These are phyloP conservation scores for Takifugu bimaculatus DNA, from an alignment of 2,113 vertebrate species.

Conservation along the genomic window DNA sequence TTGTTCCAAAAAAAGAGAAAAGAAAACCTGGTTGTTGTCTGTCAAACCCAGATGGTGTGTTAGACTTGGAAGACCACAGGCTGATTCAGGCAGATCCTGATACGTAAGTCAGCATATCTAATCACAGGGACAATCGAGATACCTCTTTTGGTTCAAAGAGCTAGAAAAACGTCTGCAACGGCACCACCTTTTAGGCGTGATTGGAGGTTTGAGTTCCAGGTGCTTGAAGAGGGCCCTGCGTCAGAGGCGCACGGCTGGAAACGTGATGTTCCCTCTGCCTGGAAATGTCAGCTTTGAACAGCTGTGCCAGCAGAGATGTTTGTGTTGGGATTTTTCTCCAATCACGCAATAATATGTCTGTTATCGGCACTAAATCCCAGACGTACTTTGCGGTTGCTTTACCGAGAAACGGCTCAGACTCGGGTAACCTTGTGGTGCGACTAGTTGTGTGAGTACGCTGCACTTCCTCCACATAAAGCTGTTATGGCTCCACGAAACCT, in stretches of 20 bases:
- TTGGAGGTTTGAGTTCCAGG: too few species aligned
- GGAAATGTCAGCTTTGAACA: slow-evolving; percentile 15
- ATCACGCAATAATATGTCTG: slow-evolving; percentile 1
- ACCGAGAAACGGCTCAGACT: slow-evolving; percentile 10
- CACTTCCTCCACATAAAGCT: slow-evolving; percentile 8
- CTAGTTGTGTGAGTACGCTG: background rate
- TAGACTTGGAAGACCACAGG: slow-evolving; percentile 58
- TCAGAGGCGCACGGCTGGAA: slow-evolving; percentile 4
- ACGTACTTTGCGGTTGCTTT: slow-evolving; percentile 7
- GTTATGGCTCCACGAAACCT: background rate
- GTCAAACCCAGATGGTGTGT: slow-evolving; percentile 64
- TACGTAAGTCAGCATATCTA: slow-evolving; percentile 56
- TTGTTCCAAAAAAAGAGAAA: slow-evolving; percentile 38
- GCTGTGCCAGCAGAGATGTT: slow-evolving; percentile 1
- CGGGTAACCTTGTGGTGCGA: background rate
- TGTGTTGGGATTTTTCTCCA: background rate
- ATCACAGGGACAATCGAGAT: slow-evolving; percentile 41
- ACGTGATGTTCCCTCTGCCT: slow-evolving; percentile 2
- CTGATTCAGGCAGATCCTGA: slow-evolving; percentile 53
- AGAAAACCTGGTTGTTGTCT: slow-evolving; percentile 62
- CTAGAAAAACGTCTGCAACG: slow-evolving; percentile 24
- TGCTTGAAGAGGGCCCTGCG: too few species aligned
- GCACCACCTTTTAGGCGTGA: background rate
- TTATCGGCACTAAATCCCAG: background rate
- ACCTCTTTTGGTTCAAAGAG: slow-evolving; percentile 8